Evolutionary conservation across 2,113 vertebrate species (phyloP).

Genomic region (Hyperoodon ampullatus): DNA sequence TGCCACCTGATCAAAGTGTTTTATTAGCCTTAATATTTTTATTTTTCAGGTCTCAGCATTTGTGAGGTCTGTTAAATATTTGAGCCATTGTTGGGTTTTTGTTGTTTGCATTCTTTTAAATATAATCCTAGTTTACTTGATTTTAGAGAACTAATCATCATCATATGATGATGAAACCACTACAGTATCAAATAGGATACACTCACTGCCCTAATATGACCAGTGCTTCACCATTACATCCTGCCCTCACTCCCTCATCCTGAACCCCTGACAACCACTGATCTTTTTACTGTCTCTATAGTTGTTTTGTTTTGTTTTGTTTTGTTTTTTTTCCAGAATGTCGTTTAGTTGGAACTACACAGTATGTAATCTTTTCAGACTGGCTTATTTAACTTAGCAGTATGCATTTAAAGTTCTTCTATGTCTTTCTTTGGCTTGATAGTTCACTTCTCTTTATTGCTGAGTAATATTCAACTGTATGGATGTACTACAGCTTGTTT

Average conservation of each 20-base stretch:
- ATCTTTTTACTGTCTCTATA: background rate
- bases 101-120: background rate
- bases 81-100: background rate
- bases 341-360: background rate
- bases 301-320: background rate
- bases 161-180: background rate
- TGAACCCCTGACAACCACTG: background rate
- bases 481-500: background rate
- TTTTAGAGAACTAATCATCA: background rate
- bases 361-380: background rate
- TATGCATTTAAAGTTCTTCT: background rate
- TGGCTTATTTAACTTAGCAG: background rate
- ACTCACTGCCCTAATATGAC: background rate
- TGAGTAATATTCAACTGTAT: no score
- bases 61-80: background rate
- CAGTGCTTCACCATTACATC: background rate
- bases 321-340: background rate
- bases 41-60: background rate
- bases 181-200: background rate
- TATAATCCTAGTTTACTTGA: background rate
- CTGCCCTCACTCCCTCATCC: background rate
- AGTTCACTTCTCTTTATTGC: background rate
- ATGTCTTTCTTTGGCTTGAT: background rate
- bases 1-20: background rate
- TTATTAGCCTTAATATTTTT: background rate